Evolutionary conservation across 1,140 invertebrate genomes (phyloP), one percentile per base, ranked within the genome.

Genomic region (Notospermus geniculatus): DNA sequence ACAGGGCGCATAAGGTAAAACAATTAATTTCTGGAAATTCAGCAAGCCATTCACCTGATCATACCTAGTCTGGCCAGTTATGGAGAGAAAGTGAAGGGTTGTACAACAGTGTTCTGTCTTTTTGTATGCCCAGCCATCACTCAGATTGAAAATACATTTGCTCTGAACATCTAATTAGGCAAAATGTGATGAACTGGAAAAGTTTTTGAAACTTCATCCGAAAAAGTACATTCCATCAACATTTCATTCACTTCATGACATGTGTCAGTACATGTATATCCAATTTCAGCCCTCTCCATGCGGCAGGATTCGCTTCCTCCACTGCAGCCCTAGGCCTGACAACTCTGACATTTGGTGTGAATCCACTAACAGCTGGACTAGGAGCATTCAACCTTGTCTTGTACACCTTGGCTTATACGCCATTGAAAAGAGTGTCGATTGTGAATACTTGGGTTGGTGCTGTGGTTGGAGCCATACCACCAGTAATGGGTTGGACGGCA

Each of bases 361-460:
- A 98, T 82, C 87, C 87, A 11, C 71, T 98, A 39, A 95, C 95
- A 7, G 92, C 94, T 1, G 81, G 83, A 7, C 82, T 99, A 19
- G 97, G 95, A 52, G 86, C 88, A n/a, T 82, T 88, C 2, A 99
- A 99, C 84, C 84, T 98, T 22, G 66, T 93, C 27, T 83, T 99
- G 0, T 99, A 99, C 80, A 97, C 95, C 2, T 87, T 88, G 17
- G 86, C 96, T 56, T 99, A 99, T 79, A 99, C 97, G 0, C 97
- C 97, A 1, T 86, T 99, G 86, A 99, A 99, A 82, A 85, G 97
- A 66, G 85, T 91, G 63, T 96, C 90, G 75, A 96, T 98, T 78
- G 77, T 89, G 0, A 99, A 99, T 78, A 99, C 97, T 0, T 99
- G 97, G 97, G 84, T 98, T 32, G 97, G 97, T 46, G 94, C 96